phyloP scores from a whole-genome alignment of 2,888 invertebrate genomes.

The Synanthedon vespiformis region DNA sequence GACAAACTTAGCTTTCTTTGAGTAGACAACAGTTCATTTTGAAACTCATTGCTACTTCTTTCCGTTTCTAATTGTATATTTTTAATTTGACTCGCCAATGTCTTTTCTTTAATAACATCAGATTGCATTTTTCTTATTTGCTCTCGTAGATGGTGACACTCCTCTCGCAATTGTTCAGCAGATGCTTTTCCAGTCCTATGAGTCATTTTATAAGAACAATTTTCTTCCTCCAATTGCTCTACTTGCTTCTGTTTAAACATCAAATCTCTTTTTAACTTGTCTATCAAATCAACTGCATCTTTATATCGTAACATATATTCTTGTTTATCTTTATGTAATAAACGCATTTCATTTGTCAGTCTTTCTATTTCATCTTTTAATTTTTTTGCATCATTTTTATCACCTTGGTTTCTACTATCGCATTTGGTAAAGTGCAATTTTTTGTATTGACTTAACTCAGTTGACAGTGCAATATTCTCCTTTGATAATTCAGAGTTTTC shows the following conservation, averaged over 20 bases:
- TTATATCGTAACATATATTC: constrained; percentile 50
- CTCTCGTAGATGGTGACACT: constrained; percentile 53
- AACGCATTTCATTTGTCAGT: constrained; percentile 35
- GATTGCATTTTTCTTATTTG: constrained; percentile 58
- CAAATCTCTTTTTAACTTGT: constrained; percentile 54
- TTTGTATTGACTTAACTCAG: constrained; percentile 46
- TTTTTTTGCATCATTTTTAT: constrained; percentile 34
- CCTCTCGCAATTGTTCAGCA: constrained; percentile 49
- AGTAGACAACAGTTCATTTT: constrained; percentile 73
- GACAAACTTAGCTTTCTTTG: constrained; percentile 75
- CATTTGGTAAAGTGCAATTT: constrained; percentile 27
- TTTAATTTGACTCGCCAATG: constrained; percentile 68
- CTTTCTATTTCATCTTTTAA: constrained; percentile 39
- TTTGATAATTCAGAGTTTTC: constrained; percentile 58
- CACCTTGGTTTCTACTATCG: constrained; percentile 27
- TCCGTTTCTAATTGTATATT: constrained; percentile 83
- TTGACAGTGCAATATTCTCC: constrained; percentile 53
- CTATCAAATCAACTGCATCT: constrained; percentile 41
- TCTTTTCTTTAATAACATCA: constrained; percentile 61
- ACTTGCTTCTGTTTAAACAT: constrained; percentile 50
- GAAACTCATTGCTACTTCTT: constrained; percentile 76
- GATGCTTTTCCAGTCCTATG: constrained; percentile 55
- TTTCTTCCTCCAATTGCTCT: constrained; percentile 56
- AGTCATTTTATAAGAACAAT: constrained; percentile 56
- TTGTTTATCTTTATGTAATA: constrained; percentile 49